A percentile compares a stretch with the other conserved stretches of the same genome.
These are phyloP conservation scores for Melanerpes aurifrons DNA, from an alignment of 2,113 vertebrate genomes.

Conservation along the genomic window DNA sequence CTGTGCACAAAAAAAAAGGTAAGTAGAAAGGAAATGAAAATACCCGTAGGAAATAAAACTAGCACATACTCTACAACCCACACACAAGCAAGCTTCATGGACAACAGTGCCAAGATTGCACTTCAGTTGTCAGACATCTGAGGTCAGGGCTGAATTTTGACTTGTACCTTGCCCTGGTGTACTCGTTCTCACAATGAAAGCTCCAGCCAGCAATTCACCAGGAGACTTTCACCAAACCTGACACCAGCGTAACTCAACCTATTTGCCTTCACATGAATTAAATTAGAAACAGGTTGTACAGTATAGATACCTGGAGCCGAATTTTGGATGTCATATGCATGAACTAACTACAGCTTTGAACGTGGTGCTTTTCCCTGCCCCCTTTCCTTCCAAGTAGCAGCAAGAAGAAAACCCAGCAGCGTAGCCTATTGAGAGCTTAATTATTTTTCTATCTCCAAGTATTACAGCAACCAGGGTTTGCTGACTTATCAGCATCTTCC, in stretches of 20 bases:
- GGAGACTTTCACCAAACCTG: not conserved
- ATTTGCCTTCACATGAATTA: not conserved
- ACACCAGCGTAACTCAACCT: not conserved
- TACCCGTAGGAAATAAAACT: not conserved
- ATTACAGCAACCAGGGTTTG: not conserved
- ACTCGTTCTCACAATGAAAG: not conserved
- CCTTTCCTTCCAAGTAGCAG: not conserved
- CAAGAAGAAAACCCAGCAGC: not conserved
- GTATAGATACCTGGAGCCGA: not conserved
- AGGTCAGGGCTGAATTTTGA: not conserved
- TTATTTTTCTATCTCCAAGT: conserved; percentile 38
- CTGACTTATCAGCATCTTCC: conserved; percentile 46
- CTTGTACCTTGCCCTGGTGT: not conserved
- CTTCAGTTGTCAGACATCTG: not conserved
- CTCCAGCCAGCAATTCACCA: not conserved
- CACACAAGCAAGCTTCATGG: not conserved
- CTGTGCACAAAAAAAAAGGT: not conserved
- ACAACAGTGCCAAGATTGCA: not conserved
- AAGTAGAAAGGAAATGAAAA: not conserved
- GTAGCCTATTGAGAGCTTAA: not conserved
- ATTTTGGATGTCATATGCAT: not conserved
- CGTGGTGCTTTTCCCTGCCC: not conserved
- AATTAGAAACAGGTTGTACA: not conserved
- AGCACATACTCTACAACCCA: not conserved
- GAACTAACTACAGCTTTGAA: not conserved